Conservation (phyloP, 2,888 invertebrate species). For the Dichetophora obliterata region DNA sequence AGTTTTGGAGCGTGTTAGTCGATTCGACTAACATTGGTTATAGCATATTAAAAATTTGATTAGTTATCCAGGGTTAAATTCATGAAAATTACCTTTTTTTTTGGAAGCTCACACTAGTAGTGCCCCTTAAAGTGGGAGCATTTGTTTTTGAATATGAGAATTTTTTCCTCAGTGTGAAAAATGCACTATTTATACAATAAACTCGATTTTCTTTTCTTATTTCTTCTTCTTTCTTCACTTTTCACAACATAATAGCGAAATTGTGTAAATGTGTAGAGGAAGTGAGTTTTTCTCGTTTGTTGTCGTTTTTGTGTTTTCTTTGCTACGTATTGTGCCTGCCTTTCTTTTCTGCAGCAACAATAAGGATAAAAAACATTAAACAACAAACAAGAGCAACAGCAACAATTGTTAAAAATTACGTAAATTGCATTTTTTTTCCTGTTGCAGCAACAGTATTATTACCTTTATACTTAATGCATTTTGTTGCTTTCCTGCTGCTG, state of each 20-base stretch:
- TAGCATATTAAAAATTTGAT: too few relatives aligned
- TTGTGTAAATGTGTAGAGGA: slow-evolving; percentile 7
- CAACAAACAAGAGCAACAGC: background rate
- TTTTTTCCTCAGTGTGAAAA: background rate
- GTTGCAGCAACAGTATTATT: background rate
- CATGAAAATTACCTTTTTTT: too few relatives aligned
- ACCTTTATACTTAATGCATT: background rate
- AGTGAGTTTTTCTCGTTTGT: background rate
- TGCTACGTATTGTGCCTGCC: background rate
- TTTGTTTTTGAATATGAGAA: background rate
- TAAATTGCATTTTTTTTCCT: background rate
- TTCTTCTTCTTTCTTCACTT: background rate
- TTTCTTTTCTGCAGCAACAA: background rate
- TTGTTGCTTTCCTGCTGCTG: background rate
- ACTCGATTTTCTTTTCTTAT: too few relatives aligned
- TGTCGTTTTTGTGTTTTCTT: background rate
- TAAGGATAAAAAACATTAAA: too few relatives aligned
- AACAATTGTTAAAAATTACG: slow-evolving; percentile 14
- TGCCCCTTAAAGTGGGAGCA: too few relatives aligned
- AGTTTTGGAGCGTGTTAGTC: too few relatives aligned
- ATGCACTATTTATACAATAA: too few relatives aligned
- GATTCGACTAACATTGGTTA: too few relatives aligned
- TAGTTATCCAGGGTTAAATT: too few relatives aligned
- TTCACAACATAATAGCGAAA: slow-evolving; percentile 3
- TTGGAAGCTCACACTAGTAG: too few relatives aligned